These are phyloP conservation scores for Melanostigma gelatinosum DNA, from an alignment of 2,113 vertebrate species.

Conservation along the genomic window DNA sequence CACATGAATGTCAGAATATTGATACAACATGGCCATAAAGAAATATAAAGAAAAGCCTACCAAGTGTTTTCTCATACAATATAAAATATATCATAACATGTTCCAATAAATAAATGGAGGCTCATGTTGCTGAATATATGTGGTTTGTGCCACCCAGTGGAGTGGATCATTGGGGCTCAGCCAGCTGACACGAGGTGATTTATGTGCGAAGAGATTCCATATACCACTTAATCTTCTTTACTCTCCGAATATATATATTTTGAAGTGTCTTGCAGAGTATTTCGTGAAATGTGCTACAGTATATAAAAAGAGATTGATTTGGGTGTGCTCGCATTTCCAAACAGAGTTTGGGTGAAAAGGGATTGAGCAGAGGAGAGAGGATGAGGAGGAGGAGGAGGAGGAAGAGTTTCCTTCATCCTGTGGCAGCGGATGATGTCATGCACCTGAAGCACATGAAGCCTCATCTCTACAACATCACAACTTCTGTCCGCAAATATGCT, in stretches of 20 bases:
- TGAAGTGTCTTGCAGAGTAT: conserved; percentile 27
- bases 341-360: not conserved
- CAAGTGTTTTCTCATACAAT: no score
- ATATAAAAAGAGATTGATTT: conserved; percentile 40
- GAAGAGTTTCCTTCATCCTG: not conserved
- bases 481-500: not conserved
- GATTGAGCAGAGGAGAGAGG: conserved; percentile 15
- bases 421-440: not conserved
- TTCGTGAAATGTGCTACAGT: conserved; percentile 33
- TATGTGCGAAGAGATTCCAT: conserved; percentile 38
- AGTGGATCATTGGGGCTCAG: conserved; percentile 34
- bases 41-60: not conserved
- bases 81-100: no score
- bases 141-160: conserved; percentile 19
- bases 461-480: not conserved
- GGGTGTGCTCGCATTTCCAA: conserved; percentile 31
- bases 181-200: conserved; percentile 38
- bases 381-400: conserved; percentile 11
- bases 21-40: not conserved
- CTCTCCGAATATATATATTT: conserved; percentile 33
- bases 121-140: not conserved
- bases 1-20: no score
- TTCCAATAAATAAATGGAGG: not conserved
- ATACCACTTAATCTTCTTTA: conserved; percentile 49
- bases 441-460: conserved; percentile 1